Evolutionary conservation across 92 coral and sea anemone genomes (phyloP).

Genomic region (Siderastrea radians): DNA sequence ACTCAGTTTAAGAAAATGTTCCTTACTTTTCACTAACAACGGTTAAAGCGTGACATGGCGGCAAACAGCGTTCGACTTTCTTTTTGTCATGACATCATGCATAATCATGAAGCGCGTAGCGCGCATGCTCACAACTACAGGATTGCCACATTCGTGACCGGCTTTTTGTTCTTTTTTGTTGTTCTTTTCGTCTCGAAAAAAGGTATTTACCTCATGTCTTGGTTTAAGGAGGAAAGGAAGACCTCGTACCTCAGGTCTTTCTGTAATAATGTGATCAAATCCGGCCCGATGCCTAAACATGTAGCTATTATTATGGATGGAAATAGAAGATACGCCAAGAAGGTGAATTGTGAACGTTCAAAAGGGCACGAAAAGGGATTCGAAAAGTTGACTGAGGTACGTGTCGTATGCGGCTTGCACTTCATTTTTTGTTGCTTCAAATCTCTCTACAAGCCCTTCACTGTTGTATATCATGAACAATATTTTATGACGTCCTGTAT

Average conservation of each 20-base stretch:
- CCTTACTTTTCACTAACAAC: constrained; percentile 76
- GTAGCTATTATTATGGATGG: constrained; percentile 99
- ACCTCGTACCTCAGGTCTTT: constrained; percentile 81
- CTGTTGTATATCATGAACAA: background rate
- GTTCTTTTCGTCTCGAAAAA: background rate
- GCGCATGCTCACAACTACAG: constrained; percentile 74
- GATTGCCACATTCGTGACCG: constrained; percentile 15
- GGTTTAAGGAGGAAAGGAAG: constrained; percentile 86
- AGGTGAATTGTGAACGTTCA: constrained; percentile 90
- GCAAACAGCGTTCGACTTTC: constrained; percentile 87
- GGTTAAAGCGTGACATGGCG: constrained; percentile 99
- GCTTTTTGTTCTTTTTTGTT: constrained; percentile 11
- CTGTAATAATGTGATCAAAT: constrained; percentile 93
- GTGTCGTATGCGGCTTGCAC: background rate
- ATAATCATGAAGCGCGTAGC: constrained; percentile 44
- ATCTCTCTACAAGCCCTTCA: background rate
- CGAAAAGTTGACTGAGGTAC: constrained; percentile 96
- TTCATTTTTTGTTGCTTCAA: background rate
- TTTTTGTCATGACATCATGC: constrained; percentile 97
- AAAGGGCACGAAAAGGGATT: constrained; percentile 99
- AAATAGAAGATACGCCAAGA: constrained; percentile 95
- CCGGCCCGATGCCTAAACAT: constrained; percentile 93
- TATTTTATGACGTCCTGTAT: background rate
- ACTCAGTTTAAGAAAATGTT: constrained; percentile 55
- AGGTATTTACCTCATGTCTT: constrained; percentile 68